Conservation (phyloP, 2,797 vertebrate species). For the Psittacula echo region DNA sequence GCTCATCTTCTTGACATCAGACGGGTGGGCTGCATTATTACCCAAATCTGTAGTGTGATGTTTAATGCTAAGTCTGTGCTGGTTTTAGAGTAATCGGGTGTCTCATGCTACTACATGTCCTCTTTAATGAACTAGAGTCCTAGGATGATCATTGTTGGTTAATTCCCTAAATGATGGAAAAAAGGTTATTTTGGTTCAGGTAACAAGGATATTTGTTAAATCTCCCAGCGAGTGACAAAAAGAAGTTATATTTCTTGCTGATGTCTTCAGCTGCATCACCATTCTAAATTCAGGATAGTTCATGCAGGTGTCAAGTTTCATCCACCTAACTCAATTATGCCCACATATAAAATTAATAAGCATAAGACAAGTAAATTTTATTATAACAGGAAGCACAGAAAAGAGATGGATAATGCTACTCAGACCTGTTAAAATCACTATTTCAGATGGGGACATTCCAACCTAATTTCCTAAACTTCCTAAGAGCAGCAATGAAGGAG, state of each 20-base stretch:
- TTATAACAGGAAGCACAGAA: constrained; percentile 23
- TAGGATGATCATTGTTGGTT: background rate
- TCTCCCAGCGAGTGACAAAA: background rate
- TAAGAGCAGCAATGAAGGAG: background rate
- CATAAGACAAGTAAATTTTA: constrained; percentile 23
- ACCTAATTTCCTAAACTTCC: constrained; percentile 7
- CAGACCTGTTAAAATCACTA: background rate
- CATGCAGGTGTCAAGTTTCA: constrained; percentile 8
- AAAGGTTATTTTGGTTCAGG: background rate
- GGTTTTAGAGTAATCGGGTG: background rate
- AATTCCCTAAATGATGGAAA: background rate
- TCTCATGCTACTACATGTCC: background rate
- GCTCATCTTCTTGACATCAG: background rate
- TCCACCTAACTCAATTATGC: background rate
- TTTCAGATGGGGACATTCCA: background rate
- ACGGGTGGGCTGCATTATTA: background rate
- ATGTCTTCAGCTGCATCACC: background rate
- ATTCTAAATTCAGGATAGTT: background rate
- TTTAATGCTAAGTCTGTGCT: background rate
- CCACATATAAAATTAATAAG: constrained; percentile 35
- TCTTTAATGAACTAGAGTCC: background rate
- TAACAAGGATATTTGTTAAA: constrained; percentile 22
- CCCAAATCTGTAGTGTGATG: background rate
- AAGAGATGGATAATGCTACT: background rate
- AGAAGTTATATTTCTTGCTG: background rate